These are phyloP conservation scores for Psilopsiagon aurifrons DNA, from an alignment of 2,113 vertebrate species.

Conservation along the genomic window DNA sequence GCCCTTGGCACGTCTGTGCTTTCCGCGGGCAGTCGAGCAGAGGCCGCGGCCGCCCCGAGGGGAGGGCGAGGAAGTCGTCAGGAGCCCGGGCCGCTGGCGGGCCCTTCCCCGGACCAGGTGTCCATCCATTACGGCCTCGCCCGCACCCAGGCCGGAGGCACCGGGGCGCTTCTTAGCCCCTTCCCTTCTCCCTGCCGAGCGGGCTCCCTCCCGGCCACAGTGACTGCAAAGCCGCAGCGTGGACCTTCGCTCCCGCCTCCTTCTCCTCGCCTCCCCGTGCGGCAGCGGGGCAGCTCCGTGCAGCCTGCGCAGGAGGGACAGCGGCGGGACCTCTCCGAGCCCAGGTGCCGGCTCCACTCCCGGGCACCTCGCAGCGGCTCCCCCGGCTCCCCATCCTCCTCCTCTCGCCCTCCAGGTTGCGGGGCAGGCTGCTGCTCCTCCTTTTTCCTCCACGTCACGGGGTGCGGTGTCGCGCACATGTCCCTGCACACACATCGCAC, in stretches of 20 bases:
- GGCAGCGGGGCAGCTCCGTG: background rate
- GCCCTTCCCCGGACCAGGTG: background rate
- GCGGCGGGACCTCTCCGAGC: background rate
- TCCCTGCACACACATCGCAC: background rate
- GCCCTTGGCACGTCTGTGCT: background rate
- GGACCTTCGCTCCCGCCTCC: background rate
- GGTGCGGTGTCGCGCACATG: background rate
- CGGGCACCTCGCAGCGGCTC: background rate
- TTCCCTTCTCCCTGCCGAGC: background rate
- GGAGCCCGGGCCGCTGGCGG: background rate
- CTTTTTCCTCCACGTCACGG: background rate
- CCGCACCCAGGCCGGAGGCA: background rate
- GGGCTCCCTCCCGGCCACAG: background rate
- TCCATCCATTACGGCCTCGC: background rate
- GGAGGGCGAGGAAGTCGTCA: too few relatives aligned
- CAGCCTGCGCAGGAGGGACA: background rate
- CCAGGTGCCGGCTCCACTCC: background rate
- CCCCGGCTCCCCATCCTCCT: background rate
- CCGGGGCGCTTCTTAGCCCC: too few relatives aligned
- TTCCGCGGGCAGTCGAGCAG: background rate
- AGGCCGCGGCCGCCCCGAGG: too few relatives aligned
- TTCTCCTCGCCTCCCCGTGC: background rate
- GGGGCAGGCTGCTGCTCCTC: background rate
- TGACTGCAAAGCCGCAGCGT: background rate
- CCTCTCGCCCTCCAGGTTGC: background rate